phyloP scores from a whole-genome alignment of 2,888 invertebrate species.

The Cheilosia vulpina region DNA sequence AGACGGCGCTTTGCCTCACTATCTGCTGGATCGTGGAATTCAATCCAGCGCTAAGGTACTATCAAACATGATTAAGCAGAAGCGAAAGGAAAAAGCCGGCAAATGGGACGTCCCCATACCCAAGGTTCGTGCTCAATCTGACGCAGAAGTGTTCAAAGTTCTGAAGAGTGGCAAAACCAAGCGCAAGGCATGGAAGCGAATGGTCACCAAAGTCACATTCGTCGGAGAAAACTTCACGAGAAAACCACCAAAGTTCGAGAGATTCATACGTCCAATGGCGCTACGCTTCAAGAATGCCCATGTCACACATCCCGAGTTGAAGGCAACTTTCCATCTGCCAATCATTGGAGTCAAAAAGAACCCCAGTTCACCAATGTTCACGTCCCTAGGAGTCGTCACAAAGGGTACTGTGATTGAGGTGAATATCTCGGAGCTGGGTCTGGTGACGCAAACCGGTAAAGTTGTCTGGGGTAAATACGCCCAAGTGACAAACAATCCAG shows the following conservation, averaged over 20 bases:
- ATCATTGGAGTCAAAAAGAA: slow-evolving; percentile 99
- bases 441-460: slow-evolving; percentile 99
- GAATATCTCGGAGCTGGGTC: slow-evolving; percentile 98
- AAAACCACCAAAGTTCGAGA: slow-evolving; percentile 99
- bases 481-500: slow-evolving; percentile 99
- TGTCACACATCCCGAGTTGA: slow-evolving; percentile 99
- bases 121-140: slow-evolving; percentile 98
- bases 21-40: slow-evolving; percentile 98
- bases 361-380: slow-evolving; percentile 98
- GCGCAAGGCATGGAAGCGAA: slow-evolving; percentile 99
- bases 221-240: slow-evolving; percentile 99
- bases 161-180: slow-evolving; percentile 95
- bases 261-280: slow-evolving; percentile 99
- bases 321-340: slow-evolving; percentile 98
- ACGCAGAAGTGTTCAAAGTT: slow-evolving; percentile 98
- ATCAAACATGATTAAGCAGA: slow-evolving; percentile 99
- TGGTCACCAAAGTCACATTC: slow-evolving; percentile 99
- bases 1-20: slow-evolving; percentile 97
- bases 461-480: slow-evolving; percentile 99
- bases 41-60: slow-evolving; percentile 97
- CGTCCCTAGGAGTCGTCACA: slow-evolving; percentile 98
- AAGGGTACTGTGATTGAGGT: slow-evolving; percentile 99
- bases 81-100: slow-evolving; percentile 99
- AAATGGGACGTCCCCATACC: slow-evolving; percentile 99
- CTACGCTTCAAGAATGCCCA: slow-evolving; percentile 98